Evolutionary conservation across 2,113 vertebrate genomes (phyloP), one percentile per base, ranked within the genome.

Genomic region (Labeo rohita): DNA sequence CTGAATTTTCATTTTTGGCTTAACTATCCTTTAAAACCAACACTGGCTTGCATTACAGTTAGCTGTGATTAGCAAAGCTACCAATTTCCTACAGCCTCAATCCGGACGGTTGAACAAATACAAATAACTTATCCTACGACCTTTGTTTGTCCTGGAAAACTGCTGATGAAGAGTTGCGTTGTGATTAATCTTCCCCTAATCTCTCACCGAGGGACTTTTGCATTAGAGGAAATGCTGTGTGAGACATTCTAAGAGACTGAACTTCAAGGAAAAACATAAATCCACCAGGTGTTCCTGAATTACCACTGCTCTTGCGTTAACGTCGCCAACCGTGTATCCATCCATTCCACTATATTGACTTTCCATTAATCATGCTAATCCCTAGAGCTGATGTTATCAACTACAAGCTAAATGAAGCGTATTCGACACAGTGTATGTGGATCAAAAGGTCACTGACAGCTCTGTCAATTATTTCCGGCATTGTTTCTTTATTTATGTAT

Each of bases 161-260:
- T 54, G 49, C 74, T 61, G 66, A 77, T 85, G 73, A 49, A 79
- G 50, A 73, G 16, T 28, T 23, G n/a, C 12, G 52, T 80, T 54
- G 28, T 80, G 78, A 54, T 73, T 86, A 50, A 73, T 70, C 34
- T 85, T 85, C 66, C 47, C 45, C 54, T 45, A 18, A 61, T 85
- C 36, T 85, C 65, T 85, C 50, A 72, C 66, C 54, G 8, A 56
- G 50, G 65, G 84, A 78, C 77, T 80, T 80, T 11, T 16, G 68
- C 43, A 86, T 80, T 74, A 63, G 39, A 80, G 7, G 66, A 81
- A 81, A 81, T 81, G 79, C 79, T 47, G 61, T 45, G 79, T 49
- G 79, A 81, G 61, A 65, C 59, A 66, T 66, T 81, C 43, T 49
- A 45, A 18, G 75, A 77, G 49, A 54, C 61, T 65, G 13, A 28